A percentile compares a stretch with the other conserved stretches of the same genome.
Evolutionary conservation across 2,888 invertebrate species (phyloP).

Genomic region (Aproaerema taeniolella): DNA sequence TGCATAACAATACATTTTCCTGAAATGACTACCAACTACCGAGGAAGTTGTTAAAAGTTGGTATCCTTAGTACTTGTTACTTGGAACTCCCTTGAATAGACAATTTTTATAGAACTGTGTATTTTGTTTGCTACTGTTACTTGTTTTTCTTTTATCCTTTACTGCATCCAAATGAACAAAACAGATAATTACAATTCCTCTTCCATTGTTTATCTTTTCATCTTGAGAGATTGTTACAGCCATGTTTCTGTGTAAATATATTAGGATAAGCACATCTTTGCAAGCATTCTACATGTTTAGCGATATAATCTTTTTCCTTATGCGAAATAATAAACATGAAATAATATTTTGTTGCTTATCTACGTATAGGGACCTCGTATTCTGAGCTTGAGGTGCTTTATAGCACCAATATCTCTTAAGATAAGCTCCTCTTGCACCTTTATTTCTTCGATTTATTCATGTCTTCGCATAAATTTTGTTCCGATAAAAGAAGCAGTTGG

Average conservation of each 20-base stretch:
- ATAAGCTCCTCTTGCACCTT: constrained; percentile 57
- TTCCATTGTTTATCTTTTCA: too few species aligned
- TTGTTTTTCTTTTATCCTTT: too few species aligned
- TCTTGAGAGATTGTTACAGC: neutral
- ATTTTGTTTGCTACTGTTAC: too few species aligned
- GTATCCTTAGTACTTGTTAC: too few species aligned
- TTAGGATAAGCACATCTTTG: neutral
- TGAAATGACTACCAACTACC: constrained; percentile 21
- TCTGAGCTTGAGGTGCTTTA: constrained; percentile 54
- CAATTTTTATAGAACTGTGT: too few species aligned
- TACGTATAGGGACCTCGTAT: constrained; percentile 28
- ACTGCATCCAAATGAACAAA: too few species aligned
- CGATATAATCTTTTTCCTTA: constrained; percentile 9
- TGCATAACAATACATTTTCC: constrained; percentile 21
- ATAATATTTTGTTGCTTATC: constrained; percentile 34
- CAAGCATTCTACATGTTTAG: neutral
- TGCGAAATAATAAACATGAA: constrained; percentile 24
- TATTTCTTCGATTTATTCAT: constrained; percentile 70
- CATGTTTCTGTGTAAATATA: too few species aligned
- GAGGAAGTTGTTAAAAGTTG: too few species aligned
- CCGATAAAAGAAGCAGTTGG: constrained; percentile 28
- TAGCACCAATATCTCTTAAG: constrained; percentile 59
- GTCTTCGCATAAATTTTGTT: constrained; percentile 59
- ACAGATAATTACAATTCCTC: too few species aligned
- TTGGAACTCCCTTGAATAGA: too few species aligned